Conservation (phyloP, 2,797 vertebrate genomes). For the Falco naumanni region DNA sequence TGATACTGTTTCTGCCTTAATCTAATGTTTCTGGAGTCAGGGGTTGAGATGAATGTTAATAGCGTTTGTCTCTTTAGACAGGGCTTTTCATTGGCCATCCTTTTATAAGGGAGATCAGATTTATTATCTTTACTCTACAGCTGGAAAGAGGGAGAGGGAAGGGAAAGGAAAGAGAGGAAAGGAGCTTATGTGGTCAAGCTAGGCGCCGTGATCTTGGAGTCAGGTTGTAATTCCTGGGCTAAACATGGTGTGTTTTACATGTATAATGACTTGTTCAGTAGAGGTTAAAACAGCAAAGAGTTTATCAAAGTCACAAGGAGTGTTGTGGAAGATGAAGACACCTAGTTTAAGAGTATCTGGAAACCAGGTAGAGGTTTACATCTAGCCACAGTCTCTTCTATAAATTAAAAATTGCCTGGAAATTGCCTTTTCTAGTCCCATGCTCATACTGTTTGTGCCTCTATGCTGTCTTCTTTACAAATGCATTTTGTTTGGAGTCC, state of each 20-base stretch:
- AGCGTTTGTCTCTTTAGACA: not conserved
- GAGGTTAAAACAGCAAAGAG: not conserved
- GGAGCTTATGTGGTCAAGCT: not conserved
- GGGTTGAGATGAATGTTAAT: not conserved
- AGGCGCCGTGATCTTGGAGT: not conserved
- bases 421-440: not conserved
- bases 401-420: not conserved
- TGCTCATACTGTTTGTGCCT: not conserved
- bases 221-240: not conserved
- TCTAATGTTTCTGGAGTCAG: constrained; percentile 10
- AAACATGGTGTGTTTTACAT: not conserved
- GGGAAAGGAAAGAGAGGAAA: not conserved
- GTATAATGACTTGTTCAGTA: not conserved
- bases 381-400: not conserved
- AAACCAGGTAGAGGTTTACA: not conserved
- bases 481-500: not conserved
- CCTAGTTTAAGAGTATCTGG: not conserved
- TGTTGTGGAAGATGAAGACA: not conserved
- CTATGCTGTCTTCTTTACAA: not conserved
- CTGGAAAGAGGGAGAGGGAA: not conserved
- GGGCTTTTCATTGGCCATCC: not conserved
- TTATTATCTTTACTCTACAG: constrained; percentile 4
- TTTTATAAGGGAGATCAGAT: not conserved
- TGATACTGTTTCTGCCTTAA: constrained; percentile 19
- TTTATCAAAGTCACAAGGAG: not conserved